Evolutionary conservation across 2,113 vertebrate genomes (phyloP).

Genomic region (Cyphomyrus plagiostoma): DNA sequence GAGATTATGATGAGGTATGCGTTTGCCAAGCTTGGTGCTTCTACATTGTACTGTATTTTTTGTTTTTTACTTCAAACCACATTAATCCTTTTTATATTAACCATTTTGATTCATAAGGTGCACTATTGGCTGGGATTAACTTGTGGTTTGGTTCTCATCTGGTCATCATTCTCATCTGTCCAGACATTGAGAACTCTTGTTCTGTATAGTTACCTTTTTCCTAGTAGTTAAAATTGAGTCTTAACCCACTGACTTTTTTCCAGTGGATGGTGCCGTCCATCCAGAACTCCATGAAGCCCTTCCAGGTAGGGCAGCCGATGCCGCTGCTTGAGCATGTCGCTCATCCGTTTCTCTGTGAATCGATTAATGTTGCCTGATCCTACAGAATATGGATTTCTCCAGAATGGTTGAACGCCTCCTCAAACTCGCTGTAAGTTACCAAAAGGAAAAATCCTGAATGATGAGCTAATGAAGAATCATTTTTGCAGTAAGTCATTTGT

Average conservation of each 20-base stretch:
- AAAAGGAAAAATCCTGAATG: background rate
- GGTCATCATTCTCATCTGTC: background rate
- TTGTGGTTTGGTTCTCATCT: background rate
- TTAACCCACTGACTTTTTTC: constrained; percentile 6
- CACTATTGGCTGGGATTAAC: background rate
- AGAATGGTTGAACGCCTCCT: constrained; percentile 81
- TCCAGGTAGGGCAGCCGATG: constrained; percentile 61
- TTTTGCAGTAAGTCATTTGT: background rate
- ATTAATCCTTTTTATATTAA: background rate
- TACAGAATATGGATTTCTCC: constrained; percentile 84
- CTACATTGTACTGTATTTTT: background rate
- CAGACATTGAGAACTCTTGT: background rate
- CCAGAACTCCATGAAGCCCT: constrained; percentile 89
- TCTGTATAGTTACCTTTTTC: background rate
- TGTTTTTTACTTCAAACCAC: background rate
- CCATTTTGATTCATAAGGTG: background rate
- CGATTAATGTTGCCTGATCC: background rate
- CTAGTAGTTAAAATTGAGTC: background rate
- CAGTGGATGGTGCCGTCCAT: constrained; percentile 91
- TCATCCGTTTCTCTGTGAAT: background rate
- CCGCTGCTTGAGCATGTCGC: background rate
- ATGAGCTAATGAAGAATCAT: background rate
- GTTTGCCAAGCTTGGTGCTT: background rate
- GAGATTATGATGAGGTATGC: background rate
- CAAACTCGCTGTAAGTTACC: constrained; percentile 78